Evolutionary conservation across 2,113 vertebrate genomes (phyloP), one percentile per base, ranked within the genome.

Genomic region (Ammodytes marinus): DNA sequence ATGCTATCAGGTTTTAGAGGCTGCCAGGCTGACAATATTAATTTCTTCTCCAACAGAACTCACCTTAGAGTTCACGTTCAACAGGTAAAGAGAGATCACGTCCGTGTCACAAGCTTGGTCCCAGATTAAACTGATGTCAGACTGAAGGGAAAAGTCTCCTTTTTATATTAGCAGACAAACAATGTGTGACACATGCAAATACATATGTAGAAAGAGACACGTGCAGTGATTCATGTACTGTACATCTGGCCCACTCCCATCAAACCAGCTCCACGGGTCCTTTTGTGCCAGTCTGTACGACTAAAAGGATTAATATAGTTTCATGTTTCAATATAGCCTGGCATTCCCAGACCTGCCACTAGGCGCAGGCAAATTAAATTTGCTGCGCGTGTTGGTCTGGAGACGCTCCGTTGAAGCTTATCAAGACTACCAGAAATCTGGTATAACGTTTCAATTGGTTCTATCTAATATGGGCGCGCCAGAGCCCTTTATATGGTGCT

Each of bases 31-130:
- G 3, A 27, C 39, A 39, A 49, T 43, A 64, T 9, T 58, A 3
- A 8, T 6, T 9, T 12, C 0, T 5, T 60, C 19, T 59, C 15
- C n/a, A 49, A 50, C 47, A 72, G 6, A 47, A 83, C 91, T 88
- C 68, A 92, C 90, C 83, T 72, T 14, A 42, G 66, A 78, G 50
- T 55, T 47, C 47, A 2, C 15, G 57, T 54, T 61, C 46, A 42
- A 11, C 63, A 49, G 13, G 49, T 74, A 57, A 83, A 46, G 75
- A 86, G 43, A 58, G 69, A 50, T 77, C 15, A 9, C 2, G 19
- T 86, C 64, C 65, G 57, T 59, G 14, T 72, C 59, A 64, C 47
- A 70, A 74, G 76, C 68, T 42, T 72, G 43, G 63, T 72, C 43
- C n/a, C 27, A 50, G 55, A 27, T 53, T 47, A 83, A 58, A 79